These are phyloP conservation scores for Oreochromis grahami DNA, from an alignment of 2,797 vertebrate species.

Conservation along the genomic window DNA sequence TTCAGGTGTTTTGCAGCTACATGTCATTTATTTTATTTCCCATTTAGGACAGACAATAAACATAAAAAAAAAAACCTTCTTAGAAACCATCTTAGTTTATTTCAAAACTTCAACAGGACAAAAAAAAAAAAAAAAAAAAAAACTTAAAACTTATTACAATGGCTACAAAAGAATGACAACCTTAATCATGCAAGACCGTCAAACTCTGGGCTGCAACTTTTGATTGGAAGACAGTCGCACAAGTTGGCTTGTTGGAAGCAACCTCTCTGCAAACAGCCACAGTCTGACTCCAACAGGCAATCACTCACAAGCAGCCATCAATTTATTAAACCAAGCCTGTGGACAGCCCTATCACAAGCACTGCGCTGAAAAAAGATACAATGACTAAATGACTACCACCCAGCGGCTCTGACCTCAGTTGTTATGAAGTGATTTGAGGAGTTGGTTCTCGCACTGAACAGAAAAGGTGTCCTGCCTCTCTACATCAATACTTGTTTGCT, in stretches of 20 bases:
- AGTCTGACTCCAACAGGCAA: neutral
- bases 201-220: neutral
- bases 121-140: too few relatives aligned
- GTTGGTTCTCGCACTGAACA: neutral
- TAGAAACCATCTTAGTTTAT: neutral
- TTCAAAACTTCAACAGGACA: neutral
- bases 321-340: neutral
- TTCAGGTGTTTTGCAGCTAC: neutral
- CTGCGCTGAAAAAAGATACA: neutral
- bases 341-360: neutral
- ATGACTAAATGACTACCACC: neutral
- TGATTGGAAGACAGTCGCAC: neutral
- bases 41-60: neutral
- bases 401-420: neutral
- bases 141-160: neutral
- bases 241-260: neutral
- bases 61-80: fast-evolving
- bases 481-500: fast-evolving
- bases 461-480: neutral
- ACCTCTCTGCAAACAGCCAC: neutral
- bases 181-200: neutral
- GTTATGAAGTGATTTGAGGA: neutral
- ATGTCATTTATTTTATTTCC: neutral
- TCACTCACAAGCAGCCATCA: neutral
- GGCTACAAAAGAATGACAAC: neutral